Conservation (phyloP, 2,113 vertebrate species). For the Antidorcas marsupialis region DNA sequence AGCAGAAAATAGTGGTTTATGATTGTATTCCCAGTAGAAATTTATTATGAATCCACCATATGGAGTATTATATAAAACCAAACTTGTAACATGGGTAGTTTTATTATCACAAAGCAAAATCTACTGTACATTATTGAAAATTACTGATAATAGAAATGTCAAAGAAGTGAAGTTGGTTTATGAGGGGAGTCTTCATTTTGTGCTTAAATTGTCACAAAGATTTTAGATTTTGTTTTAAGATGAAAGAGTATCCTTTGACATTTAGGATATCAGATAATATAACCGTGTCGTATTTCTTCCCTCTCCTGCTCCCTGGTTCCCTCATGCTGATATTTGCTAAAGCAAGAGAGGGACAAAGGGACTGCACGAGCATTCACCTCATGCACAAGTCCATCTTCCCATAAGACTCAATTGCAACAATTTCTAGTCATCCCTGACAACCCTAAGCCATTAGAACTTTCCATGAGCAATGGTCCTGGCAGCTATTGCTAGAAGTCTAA, state of each 20-base stretch:
- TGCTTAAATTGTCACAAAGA: background rate
- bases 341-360: background rate
- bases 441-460: background rate
- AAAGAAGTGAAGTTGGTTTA: constrained; percentile 54
- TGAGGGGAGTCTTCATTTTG: constrained; percentile 41
- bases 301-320: background rate
- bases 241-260: constrained; percentile 35
- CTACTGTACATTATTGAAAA: constrained; percentile 75
- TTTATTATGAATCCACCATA: constrained; percentile 83
- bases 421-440: background rate
- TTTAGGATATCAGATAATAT: background rate
- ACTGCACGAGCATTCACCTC: background rate
- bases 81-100: constrained; percentile 75
- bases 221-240: constrained; percentile 53
- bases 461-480: background rate
- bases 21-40: constrained; percentile 84
- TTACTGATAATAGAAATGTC: constrained; percentile 74
- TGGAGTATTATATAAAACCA: constrained; percentile 82
- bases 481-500: background rate
- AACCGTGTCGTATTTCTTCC: background rate
- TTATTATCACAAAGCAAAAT: constrained; percentile 77
- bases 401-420: background rate
- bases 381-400: background rate
- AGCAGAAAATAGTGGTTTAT: constrained; percentile 86
- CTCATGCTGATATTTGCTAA: background rate